Conservation (phyloP, 2,888 invertebrate species). For the Eupsilia transversa region DNA sequence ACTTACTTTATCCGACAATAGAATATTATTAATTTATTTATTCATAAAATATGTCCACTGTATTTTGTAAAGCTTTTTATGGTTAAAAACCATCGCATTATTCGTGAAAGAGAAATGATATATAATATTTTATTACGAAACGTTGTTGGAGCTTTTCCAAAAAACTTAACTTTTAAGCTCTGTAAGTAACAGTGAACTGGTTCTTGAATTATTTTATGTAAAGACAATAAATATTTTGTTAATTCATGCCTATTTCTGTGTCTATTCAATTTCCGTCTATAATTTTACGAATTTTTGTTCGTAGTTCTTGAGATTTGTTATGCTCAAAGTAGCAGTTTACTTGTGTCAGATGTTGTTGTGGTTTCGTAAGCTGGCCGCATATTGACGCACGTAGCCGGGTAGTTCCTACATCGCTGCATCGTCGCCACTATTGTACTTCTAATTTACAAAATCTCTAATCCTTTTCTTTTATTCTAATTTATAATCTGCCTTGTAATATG, state of each 20-base stretch:
- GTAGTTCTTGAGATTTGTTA: neutral
- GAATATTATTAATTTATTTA: conserved; percentile 7
- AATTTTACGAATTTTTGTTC: neutral
- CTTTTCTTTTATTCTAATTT: too few species aligned
- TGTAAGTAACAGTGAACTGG: conserved; percentile 6
- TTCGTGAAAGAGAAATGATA: conserved; percentile 36
- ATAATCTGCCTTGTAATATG: too few species aligned
- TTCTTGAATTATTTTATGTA: conserved; percentile 44
- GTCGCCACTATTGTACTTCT: neutral
- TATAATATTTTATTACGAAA: conserved; percentile 45
- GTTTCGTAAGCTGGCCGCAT: neutral
- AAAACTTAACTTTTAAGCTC: conserved; percentile 29
- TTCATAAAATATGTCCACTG: conserved; percentile 6
- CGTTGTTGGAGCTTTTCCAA: conserved; percentile 50
- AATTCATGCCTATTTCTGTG: neutral
- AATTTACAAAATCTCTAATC: neutral
- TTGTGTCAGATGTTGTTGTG: neutral
- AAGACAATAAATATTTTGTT: conserved; percentile 5
- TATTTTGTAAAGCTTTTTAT: conserved; percentile 19
- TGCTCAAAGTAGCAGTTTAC: neutral
- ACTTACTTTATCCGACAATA: conserved; percentile 5
- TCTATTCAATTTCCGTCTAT: neutral
- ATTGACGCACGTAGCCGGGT: neutral
- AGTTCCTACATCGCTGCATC: neutral
- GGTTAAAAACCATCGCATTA: conserved; percentile 34